Conservation (phyloP, 2,888 invertebrate genomes). For the Xestia rhomboidea region DNA sequence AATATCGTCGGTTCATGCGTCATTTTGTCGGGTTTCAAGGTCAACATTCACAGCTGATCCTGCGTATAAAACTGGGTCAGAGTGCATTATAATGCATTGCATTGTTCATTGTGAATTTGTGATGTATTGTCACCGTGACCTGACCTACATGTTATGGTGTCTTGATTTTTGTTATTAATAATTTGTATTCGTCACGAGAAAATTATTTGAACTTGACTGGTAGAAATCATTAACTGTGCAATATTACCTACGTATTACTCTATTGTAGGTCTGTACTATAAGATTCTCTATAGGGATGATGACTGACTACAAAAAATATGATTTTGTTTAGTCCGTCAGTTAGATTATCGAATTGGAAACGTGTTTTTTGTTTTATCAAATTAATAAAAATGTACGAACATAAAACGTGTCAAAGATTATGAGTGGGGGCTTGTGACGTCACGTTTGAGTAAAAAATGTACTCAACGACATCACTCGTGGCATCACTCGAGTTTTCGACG, state of each 20-base stretch:
- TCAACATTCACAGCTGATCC: slow-evolving; percentile 41
- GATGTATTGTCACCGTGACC: slow-evolving; percentile 33
- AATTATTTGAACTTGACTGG: slow-evolving; percentile 1
- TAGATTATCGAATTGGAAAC: no score
- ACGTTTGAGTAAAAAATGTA: no score
- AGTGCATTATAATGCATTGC: slow-evolving; percentile 49
- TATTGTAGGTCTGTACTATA: no score
- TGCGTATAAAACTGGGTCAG: slow-evolving; percentile 41
- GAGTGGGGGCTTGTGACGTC: no score
- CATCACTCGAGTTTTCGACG: no score
- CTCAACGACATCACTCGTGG: no score
- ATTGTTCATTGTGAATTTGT: slow-evolving; percentile 69
- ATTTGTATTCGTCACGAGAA: slow-evolving; percentile 19
- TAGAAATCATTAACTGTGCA: neutral
- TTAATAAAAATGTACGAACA: no score
- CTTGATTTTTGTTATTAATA: slow-evolving; percentile 23
- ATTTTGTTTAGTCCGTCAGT: no score
- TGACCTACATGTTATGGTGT: slow-evolving; percentile 49
- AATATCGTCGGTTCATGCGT: neutral
- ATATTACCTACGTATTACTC: neutral
- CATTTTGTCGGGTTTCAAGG: slow-evolving; percentile 2
- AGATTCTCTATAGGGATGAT: no score
- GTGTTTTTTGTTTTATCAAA: no score
- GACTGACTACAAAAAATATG: no score
- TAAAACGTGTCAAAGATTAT: no score